These are phyloP conservation scores for Nomada fucata DNA, from an alignment of 2,888 invertebrate genomes.

Conservation along the genomic window DNA sequence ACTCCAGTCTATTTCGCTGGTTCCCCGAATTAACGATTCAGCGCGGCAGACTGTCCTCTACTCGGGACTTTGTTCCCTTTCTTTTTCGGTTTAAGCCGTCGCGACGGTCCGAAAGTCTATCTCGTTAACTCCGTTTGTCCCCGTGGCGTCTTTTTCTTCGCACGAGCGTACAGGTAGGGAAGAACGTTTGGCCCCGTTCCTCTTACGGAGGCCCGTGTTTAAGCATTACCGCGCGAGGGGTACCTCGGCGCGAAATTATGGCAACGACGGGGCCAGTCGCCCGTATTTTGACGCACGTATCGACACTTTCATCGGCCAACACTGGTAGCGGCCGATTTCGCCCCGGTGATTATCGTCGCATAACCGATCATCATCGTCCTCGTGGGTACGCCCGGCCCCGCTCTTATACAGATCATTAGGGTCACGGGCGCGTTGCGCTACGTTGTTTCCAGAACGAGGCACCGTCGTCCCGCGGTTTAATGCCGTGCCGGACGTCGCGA, in stretches of 20 bases:
- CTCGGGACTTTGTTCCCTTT: background rate
- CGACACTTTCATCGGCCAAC: slow-evolving; percentile 7
- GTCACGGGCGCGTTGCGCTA: background rate
- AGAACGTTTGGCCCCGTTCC: background rate
- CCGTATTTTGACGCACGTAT: background rate
- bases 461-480: slow-evolving; percentile 8
- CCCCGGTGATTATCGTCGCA: slow-evolving; percentile 11
- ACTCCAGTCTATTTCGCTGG: background rate
- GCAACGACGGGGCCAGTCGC: background rate
- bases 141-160: background rate
- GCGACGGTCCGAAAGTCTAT: background rate
- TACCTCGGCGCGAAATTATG: too few relatives aligned
- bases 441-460: slow-evolving; percentile 1
- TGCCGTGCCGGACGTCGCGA: slow-evolving; percentile 16
- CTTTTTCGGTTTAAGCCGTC: background rate
- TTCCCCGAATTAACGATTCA: slow-evolving; percentile 47
- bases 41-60: slow-evolving; percentile 24
- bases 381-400: background rate
- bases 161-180: background rate
- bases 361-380: slow-evolving; percentile 18
- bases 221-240: too few relatives aligned
- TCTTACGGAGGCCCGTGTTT: background rate
- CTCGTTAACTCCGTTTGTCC: slow-evolving; percentile 6
- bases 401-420: background rate
- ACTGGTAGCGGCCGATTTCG: slow-evolving; percentile 32